These are phyloP conservation scores for Drosophila nigrodunni DNA, from an alignment of 1,140 invertebrate genomes.

Conservation along the genomic window DNA sequence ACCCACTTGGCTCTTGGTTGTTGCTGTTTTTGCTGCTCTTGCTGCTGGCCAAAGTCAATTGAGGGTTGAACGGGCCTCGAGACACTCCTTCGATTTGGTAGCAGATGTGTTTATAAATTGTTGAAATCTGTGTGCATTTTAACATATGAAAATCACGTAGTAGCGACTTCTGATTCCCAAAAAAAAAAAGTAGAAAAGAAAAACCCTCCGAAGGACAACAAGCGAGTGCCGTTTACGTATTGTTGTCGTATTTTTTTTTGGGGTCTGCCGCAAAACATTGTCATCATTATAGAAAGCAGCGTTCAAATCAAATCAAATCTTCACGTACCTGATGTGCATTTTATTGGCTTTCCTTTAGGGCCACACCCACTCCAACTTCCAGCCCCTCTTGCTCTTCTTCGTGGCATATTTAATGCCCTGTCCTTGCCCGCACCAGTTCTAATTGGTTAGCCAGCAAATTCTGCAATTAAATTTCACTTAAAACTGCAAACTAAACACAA, in stretches of 20 bases:
- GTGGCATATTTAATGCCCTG: constrained; percentile 34
- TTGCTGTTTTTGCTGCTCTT: background rate
- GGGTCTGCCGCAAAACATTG: constrained; percentile 46
- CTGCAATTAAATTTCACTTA: constrained; percentile 81
- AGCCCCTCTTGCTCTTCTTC: background rate
- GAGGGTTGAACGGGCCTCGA: constrained; percentile 60
- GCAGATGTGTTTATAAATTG: constrained; percentile 80
- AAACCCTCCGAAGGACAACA: too few relatives aligned
- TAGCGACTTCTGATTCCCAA: background rate
- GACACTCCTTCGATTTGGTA: constrained; percentile 73
- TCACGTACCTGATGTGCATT: constrained; percentile 31
- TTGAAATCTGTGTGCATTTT: constrained; percentile 81
- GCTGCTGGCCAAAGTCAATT: constrained; percentile 26
- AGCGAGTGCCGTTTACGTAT: too few relatives aligned
- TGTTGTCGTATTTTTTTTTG: constrained; percentile 13
- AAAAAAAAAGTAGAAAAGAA: too few relatives aligned
- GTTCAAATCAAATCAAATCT: constrained; percentile 17
- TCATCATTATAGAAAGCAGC: constrained; percentile 44
- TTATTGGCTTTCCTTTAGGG: constrained; percentile 25
- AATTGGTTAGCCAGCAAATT: constrained; percentile 68
- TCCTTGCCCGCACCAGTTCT: constrained; percentile 12
- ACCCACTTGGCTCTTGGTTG: background rate
- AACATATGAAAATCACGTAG: constrained; percentile 74
- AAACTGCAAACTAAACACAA: constrained; percentile 63
- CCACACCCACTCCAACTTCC: background rate